These are phyloP conservation scores for Anthoscopus minutus DNA, from an alignment of 2,113 vertebrate genomes.

Conservation along the genomic window DNA sequence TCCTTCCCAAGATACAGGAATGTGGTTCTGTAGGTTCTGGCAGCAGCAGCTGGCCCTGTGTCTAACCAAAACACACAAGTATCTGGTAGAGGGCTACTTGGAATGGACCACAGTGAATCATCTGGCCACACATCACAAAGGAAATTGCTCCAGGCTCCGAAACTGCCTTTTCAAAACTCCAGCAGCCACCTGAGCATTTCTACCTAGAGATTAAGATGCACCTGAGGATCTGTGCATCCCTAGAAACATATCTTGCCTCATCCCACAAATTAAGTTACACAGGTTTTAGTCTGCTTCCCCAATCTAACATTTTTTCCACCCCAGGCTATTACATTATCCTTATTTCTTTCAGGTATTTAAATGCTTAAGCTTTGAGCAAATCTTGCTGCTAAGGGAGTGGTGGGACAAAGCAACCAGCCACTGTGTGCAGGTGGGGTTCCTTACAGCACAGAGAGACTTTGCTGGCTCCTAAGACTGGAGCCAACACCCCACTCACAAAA, in stretches of 20 bases:
- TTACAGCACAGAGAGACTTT: background rate
- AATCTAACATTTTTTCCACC: background rate
- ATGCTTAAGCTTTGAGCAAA: background rate
- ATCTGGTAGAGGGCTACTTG: background rate
- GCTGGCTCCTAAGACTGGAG: background rate
- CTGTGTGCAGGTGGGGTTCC: background rate
- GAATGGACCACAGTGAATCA: background rate
- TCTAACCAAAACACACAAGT: background rate
- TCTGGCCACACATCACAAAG: background rate
- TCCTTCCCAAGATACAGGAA: background rate
- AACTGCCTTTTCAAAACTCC: background rate
- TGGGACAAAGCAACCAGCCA: background rate
- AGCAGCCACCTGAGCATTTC: background rate
- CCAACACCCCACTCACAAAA: background rate
- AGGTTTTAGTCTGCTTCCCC: background rate
- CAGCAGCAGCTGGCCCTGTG: background rate
- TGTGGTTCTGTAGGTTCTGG: background rate
- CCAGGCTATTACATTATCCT: background rate
- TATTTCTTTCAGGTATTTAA: background rate
- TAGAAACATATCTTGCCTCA: background rate
- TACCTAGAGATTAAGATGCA: background rate
- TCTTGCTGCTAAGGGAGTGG: background rate
- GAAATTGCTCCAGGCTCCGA: slow-evolving; percentile 23
- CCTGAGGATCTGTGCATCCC: background rate
- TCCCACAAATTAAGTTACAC: background rate